Conservation (phyloP, 2,797 vertebrate genomes). For the Siniperca scherzeri region DNA sequence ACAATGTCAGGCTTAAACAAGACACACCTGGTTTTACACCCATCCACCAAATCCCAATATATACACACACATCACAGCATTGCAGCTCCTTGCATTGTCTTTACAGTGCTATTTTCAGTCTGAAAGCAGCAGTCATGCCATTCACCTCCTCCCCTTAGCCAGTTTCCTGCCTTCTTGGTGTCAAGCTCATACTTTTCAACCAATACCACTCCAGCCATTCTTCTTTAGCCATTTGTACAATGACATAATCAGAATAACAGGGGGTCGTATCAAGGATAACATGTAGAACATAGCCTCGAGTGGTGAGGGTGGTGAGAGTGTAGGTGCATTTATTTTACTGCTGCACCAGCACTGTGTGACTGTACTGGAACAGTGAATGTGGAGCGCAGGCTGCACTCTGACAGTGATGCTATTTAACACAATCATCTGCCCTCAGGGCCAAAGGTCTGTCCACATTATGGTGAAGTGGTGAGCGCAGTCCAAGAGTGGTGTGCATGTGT, state of each 20-base stretch:
- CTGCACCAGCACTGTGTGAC: constrained; percentile 15
- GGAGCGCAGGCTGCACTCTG: constrained; percentile 40
- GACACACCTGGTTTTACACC: too few relatives aligned
- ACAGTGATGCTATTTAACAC: constrained; percentile 73
- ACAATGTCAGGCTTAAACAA: too few relatives aligned
- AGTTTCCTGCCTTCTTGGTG: not conserved
- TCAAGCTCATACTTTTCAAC: not conserved
- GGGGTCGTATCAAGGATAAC: constrained; percentile 52
- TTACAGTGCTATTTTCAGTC: not conserved
- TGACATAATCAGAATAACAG: constrained; percentile 49
- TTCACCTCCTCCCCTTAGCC: not conserved
- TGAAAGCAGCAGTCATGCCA: too few relatives aligned
- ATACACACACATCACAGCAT: too few relatives aligned
- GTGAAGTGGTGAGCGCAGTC: constrained; percentile 35
- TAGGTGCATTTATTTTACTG: constrained; percentile 17
- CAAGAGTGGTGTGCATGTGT: constrained; percentile 3
- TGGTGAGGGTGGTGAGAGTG: constrained; percentile 1
- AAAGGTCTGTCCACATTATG: constrained; percentile 64
- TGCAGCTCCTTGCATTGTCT: not conserved
- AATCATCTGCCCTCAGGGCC: constrained; percentile 45
- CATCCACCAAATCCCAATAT: too few relatives aligned
- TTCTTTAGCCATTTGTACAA: not conserved
- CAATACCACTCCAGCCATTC: not conserved
- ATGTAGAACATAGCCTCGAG: constrained; percentile 30
- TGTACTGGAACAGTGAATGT: constrained; percentile 5